Base-by-base conservation (phyloP, 1,140 invertebrate species). In the Drosophila melanica region DNA sequence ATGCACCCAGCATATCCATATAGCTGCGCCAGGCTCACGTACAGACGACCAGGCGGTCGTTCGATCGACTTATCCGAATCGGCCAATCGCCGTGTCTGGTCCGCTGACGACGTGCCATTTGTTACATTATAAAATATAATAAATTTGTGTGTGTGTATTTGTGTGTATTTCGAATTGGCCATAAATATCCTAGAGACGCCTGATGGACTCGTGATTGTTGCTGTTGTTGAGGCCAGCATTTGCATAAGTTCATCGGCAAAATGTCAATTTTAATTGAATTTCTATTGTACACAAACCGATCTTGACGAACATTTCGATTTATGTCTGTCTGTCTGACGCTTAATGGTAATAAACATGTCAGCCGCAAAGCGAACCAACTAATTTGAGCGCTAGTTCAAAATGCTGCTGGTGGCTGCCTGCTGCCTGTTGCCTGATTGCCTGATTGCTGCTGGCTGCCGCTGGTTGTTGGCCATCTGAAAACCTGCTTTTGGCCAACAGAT, bases 241-340 rank as follows among this genome's bases (percentile, higher is more conserved):
- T 84, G 80, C 84, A 87, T 77, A 67, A 68, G 64, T 89, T 87
- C 75, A 82, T 70, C 64, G 75, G 41, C 10, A 82, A 87, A 89
- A 89, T 89, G 84, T 80, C 84, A 89, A 75, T 81, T 89, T 89
- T 89, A 89, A 89, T 89, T 89, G 84, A 89, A 89, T 89, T 89
- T 89, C 79, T 81, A 89, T 87, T 80, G 84, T 67, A 60, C 55
- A 72, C 77, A 77, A 66, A 63, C 60, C 55, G 60, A 71, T 65
- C 60, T 71, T 65, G 62, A 54, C 60, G 59, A 65, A 47, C 60
- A 48, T 55, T 63, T 64, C 71, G 70, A 86, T 86, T 86, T 86
- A 84, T 77, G 84, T 74, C 60, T 39, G 5, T 11, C 50, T 12
- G 48, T 30, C 39, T 30, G 18, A 33, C 27, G 39, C 41, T 62